phyloP scores from a whole-genome alignment of 1,140 invertebrate genomes.

The Cephus cinctus region DNA sequence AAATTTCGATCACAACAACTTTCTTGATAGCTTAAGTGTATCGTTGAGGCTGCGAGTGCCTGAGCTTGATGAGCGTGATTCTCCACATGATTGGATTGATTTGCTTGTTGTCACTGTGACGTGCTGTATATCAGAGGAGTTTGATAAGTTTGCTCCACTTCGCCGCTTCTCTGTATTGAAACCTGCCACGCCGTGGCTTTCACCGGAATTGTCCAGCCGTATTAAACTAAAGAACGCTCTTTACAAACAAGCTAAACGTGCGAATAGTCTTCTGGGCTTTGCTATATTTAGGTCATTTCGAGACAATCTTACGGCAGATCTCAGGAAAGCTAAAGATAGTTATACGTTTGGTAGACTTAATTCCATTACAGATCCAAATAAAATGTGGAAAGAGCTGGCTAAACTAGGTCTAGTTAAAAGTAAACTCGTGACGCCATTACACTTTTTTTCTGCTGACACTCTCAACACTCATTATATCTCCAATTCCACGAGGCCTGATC shows the following conservation, averaged over 20 bases:
- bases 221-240: too few relatives aligned
- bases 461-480: neutral
- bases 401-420: neutral
- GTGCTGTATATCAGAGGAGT: neutral
- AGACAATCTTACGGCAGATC: neutral
- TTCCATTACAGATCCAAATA: neutral
- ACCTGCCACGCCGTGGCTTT: too few relatives aligned
- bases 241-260: neutral
- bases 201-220: too few relatives aligned
- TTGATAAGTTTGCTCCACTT: neutral
- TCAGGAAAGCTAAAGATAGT: neutral
- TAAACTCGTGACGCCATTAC: neutral
- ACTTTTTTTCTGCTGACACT: neutral
- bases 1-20: too few relatives aligned
- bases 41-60: too few relatives aligned
- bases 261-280: neutral
- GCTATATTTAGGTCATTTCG: neutral
- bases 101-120: too few relatives aligned
- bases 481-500: too few relatives aligned
- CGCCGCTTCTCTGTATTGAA: too few relatives aligned
- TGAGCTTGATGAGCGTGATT: too few relatives aligned
- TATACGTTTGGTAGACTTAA: neutral
- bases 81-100: too few relatives aligned
- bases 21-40: too few relatives aligned
- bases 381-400: neutral